Evolutionary conservation across 2,113 vertebrate species (phyloP), one percentile per base, ranked within the genome.

Genomic region (Chloropsis hardwickii): DNA sequence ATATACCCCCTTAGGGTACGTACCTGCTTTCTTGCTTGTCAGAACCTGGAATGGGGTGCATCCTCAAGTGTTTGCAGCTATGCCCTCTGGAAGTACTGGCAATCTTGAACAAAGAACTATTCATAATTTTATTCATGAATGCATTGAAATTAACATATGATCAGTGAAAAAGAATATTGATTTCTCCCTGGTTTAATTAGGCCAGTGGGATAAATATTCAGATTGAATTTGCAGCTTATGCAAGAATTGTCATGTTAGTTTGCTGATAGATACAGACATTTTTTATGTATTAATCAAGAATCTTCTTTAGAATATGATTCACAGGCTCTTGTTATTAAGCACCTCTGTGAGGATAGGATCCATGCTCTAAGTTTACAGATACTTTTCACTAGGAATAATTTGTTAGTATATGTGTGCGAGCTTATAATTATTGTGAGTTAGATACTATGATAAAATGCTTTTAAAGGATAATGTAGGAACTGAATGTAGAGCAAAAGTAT

Each of bases 341-440:
- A 37, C 82, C 74, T 72, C 93, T 81, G 37, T 79, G 57, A 96
- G 93, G 92, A 82, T 53, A 93, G 48, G 37, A 90, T 95, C 78
- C 87, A 93, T 53, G 57, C 50, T 91, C 17, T 53, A 85, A 53
- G 78, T 87, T 91, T 80, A 72, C 66, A 60, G 53, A 37, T 72
- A 28, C 25, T 90, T 93, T 85, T 85, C 74, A 76, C 42, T 72
- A 37, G 53, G 29, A 91, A 80, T 93, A 81, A 79, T 25, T 7
- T 65, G 14, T 31, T 27, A 37, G 44, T 29, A 3, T 60, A 7
- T 28, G n/a, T 60, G n/a, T 47, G 90, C 47, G 76, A 92, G 67
- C 57, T 81, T 85, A 85, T 71, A 78, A 57, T 76, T 89, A 48
- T 33, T 94, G 84, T 84, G 77, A 39, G 62, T 24, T 81, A 66